Evolutionary conservation across 2,888 invertebrate genomes (phyloP).

Genomic region (Conops quadrifasciatus): DNA sequence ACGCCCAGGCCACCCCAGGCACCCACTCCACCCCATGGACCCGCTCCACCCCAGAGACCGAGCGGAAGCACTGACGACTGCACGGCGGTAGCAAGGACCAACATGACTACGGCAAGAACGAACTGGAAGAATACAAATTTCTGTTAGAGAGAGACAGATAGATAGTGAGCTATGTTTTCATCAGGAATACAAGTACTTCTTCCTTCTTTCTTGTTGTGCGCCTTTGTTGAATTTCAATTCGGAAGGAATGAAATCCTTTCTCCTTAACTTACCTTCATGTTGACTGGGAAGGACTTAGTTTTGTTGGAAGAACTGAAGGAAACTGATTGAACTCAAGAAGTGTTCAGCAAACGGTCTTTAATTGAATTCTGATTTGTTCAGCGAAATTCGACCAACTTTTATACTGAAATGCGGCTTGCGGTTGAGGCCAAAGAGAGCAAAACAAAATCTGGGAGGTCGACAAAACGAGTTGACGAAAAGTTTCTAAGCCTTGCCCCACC

Average conservation of each 20-base stretch:
- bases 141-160: too few relatives aligned
- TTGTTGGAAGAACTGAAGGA: constrained; percentile 15
- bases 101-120: constrained; percentile 56
- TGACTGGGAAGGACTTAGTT: constrained; percentile 44
- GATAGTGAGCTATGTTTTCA: too few relatives aligned
- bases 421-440: constrained; percentile 3
- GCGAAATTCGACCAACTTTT: constrained; percentile 61
- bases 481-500: neutral
- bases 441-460: constrained; percentile 12
- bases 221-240: too few relatives aligned
- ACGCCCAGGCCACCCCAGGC: constrained; percentile 47
- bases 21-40: constrained; percentile 41
- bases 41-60: too few relatives aligned
- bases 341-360: constrained; percentile 58
- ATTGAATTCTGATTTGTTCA: constrained; percentile 62
- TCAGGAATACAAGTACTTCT: too few relatives aligned
- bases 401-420: constrained; percentile 52
- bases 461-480: constrained; percentile 15
- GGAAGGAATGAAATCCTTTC: too few relatives aligned
- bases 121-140: constrained; percentile 46
- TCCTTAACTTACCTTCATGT: constrained; percentile 64
- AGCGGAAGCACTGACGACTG: constrained; percentile 53
- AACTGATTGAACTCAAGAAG: constrained; percentile 43
- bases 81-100: constrained; percentile 56
- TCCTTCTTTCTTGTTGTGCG: too few relatives aligned